A percentile compares a stretch with the other conserved stretches of the same genome.
These are phyloP conservation scores for Grapholita molesta DNA, from an alignment of 1,140 invertebrate species.

Conservation along the genomic window DNA sequence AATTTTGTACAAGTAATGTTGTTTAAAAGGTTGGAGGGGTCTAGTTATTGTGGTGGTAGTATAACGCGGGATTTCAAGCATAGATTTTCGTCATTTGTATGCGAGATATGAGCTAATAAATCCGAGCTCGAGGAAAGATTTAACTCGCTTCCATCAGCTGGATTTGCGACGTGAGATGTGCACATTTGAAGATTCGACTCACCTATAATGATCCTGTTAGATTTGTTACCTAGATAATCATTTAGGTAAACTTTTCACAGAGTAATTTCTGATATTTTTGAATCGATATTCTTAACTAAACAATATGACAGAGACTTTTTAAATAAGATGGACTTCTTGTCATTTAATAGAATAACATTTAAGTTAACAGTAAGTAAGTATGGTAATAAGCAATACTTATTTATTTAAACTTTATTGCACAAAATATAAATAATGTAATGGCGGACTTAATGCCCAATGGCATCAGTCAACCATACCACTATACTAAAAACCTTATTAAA, in stretches of 20 bases:
- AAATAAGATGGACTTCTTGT: too few relatives aligned
- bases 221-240: not conserved
- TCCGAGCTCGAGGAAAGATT: conserved; percentile 3
- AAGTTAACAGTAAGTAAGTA: too few relatives aligned
- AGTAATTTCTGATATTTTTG: not conserved
- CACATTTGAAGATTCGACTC: not conserved
- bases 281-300: too few relatives aligned
- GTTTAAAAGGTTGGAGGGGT: not conserved
- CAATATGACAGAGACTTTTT: too few relatives aligned
- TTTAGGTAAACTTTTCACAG: not conserved
- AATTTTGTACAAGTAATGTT: not conserved
- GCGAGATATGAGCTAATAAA: conserved; percentile 15
- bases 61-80: conserved; percentile 10
- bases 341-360: too few relatives aligned
- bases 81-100: conserved; percentile 18
- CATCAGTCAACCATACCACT: too few relatives aligned
- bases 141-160: not conserved
- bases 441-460: too few relatives aligned
- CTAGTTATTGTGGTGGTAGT: not conserved
- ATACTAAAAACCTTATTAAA: too few relatives aligned
- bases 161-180: conserved; percentile 3
- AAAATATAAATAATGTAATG: too few relatives aligned
- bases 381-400: too few relatives aligned
- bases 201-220: not conserved
- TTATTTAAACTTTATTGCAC: too few relatives aligned